Evolutionary conservation across 2,797 vertebrate genomes (phyloP), one percentile per base, ranked within the genome.

Genomic region (Lacerta agilis): DNA sequence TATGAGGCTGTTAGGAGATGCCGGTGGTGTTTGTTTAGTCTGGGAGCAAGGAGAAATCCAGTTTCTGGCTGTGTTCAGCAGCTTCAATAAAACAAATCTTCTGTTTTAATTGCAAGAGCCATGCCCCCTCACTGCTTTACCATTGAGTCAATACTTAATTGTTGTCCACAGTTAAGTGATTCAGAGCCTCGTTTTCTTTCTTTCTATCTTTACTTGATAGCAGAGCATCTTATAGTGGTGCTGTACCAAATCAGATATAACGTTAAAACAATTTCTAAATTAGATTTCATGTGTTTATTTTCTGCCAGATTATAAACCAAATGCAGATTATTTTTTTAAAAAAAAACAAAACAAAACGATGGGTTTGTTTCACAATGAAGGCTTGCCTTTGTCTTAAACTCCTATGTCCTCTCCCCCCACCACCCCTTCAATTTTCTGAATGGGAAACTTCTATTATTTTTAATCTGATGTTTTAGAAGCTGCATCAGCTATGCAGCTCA

Each of bases 211-310:
- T 23, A 1, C 72, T 80, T 90, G 6, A 1, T 2, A 72, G 10
- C 2, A 17, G 13, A 58, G 86, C 87, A 91, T 9, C 66, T 75
- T 67, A 89, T 73, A 90, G 2, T 66, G 23, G 7, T 71, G 17
- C 86, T 55, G 89, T 95, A 84, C 41, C 85, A 91, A 93, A 92
- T 90, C 89, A 92, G 90, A 95, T 93, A 96, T 92, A 95, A 94
- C 91, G 92, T 96, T 95, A 91, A 93, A 93, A 92, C 96, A 94
- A 90, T 88, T 92, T 87, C 88, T 85, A 91, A 94, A 89, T 79
- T 93, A 95, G 20, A 91, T 87, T 73, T 72, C 88, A 67, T 88
- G 79, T 91, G 9, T 38, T 72, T 7, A 8, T 79, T 77, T n/a
- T 43, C 8, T 69, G 67, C 85, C 90, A 91, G 69, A 92, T 94